phyloP scores from a whole-genome alignment of 2,113 vertebrate species.

The Scophthalmus maximus region DNA sequence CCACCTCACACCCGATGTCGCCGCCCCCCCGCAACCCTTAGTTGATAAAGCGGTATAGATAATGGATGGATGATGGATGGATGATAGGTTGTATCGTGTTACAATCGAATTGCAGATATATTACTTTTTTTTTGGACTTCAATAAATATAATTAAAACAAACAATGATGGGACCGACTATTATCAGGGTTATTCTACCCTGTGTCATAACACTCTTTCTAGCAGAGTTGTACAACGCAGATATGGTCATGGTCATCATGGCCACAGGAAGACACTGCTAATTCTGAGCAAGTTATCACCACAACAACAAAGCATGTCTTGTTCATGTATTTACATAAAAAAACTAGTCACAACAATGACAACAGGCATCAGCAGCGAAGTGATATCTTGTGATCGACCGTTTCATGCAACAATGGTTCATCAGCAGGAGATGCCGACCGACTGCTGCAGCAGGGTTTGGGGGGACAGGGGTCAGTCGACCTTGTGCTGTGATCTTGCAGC shows the following conservation, averaged over 20 bases:
- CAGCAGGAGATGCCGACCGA: background rate
- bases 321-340: conserved; percentile 3
- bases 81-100: too few species aligned
- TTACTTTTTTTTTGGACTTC: too few species aligned
- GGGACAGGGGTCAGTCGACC: too few species aligned
- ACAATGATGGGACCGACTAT: background rate
- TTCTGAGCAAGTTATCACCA: conserved; percentile 20
- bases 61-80: too few species aligned
- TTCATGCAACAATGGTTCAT: background rate
- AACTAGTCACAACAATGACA: background rate
- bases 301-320: conserved; percentile 10
- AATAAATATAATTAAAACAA: background rate
- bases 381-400: background rate
- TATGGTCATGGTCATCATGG: conserved; percentile 28
- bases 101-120: too few species aligned
- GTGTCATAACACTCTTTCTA: background rate
- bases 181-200: conserved; percentile 21
- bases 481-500: background rate
- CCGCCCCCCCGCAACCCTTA: too few species aligned
- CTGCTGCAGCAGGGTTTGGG: background rate
- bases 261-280: conserved; percentile 1
- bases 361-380: background rate
- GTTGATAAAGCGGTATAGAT: too few species aligned
- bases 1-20: too few species aligned
- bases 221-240: conserved; percentile 12